Conservation (phyloP, 1,140 invertebrate species). For the Vanessa atalanta region DNA sequence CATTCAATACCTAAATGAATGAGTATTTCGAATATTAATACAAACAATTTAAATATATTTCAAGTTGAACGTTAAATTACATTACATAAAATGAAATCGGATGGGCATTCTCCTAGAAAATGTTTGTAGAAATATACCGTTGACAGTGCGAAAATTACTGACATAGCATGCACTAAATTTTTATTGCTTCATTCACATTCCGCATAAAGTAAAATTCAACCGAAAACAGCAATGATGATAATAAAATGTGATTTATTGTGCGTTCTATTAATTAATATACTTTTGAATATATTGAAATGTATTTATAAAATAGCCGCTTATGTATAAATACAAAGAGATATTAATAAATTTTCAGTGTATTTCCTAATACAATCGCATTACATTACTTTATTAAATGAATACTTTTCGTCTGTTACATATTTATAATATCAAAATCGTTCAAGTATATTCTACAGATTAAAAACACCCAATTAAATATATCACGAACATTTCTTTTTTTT, state of each 20-base stretch:
- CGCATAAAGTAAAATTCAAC: slow-evolving; percentile 31
- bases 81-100: background rate
- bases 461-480: too few species aligned
- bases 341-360: too few species aligned
- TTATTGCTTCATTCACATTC: slow-evolving; percentile 41
- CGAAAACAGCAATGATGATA: slow-evolving; percentile 23
- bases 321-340: too few species aligned
- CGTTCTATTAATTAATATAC: slow-evolving; percentile 10
- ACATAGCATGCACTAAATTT: slow-evolving; percentile 36
- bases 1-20: too few species aligned
- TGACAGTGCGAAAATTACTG: slow-evolving; percentile 38
- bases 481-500: too few species aligned
- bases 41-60: background rate
- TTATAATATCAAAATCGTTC: too few species aligned
- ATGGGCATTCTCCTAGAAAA: slow-evolving; percentile 21
- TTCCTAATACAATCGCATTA: too few species aligned
- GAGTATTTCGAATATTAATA: too few species aligned
- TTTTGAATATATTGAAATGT: slow-evolving; percentile 3
- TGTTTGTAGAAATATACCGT: slow-evolving; percentile 26
- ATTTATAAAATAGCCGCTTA: background rate
- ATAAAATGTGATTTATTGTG: slow-evolving; percentile 27
- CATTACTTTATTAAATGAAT: too few species aligned
- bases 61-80: background rate
- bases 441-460: too few species aligned
- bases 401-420: too few species aligned